A percentile compares a stretch with the other conserved stretches of the same genome.
phyloP scores from a whole-genome alignment of 1,140 invertebrate genomes.

The fruit fly (Drosophila melanogaster) region DNA sequence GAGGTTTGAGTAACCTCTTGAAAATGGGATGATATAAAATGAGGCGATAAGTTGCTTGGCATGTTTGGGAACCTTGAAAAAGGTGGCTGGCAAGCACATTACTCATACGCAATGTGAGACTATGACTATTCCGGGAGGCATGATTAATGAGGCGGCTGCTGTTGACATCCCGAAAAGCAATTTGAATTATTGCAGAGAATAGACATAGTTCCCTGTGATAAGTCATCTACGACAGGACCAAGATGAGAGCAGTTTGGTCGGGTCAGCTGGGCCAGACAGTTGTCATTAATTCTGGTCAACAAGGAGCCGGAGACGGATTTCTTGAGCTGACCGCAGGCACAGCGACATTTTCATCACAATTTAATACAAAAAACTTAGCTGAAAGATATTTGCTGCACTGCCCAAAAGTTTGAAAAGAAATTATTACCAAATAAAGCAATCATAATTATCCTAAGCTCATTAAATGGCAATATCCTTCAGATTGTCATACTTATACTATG shows the following conservation, averaged over 20 bases:
- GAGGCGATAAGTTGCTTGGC: constrained; percentile 33
- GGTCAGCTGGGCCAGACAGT: constrained; percentile 77
- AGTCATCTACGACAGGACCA: constrained; percentile 64
- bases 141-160: constrained; percentile 62
- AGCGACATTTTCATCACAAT: constrained; percentile 74
- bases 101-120: constrained; percentile 66
- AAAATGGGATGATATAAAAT: constrained; percentile 22
- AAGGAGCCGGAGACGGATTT: constrained; percentile 22
- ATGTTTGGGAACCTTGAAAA: constrained; percentile 31
- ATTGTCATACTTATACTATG: no score
- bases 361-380: constrained; percentile 58
- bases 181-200: constrained; percentile 64
- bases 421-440: no score
- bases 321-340: constrained; percentile 55
- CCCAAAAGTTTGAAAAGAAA: no score
- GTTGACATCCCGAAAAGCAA: constrained; percentile 57
- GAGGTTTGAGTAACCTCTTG: constrained; percentile 37
- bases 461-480: no score
- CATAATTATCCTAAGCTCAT: no score
- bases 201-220: constrained; percentile 70
- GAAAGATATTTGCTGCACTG: constrained; percentile 12
- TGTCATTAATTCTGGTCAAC: constrained; percentile 76
- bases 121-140: constrained; percentile 42
- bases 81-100: constrained; percentile 58
- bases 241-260: constrained; percentile 9